Evolutionary conservation across 2,797 vertebrate genomes (phyloP).

Genomic region (Erethizon dorsatum): DNA sequence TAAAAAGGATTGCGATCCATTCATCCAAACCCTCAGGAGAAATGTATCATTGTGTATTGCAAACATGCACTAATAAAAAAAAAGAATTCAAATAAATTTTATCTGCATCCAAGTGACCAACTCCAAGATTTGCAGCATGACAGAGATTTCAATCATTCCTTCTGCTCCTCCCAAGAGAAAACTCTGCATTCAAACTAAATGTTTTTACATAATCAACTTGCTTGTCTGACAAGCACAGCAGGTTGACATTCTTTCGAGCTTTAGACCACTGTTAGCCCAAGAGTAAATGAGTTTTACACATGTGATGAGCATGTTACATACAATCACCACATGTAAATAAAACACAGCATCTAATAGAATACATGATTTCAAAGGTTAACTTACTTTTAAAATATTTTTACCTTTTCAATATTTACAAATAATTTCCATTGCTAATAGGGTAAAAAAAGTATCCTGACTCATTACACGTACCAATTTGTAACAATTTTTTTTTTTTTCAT

Average conservation of each 20-base stretch:
- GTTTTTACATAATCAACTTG: conserved; percentile 45
- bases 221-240: conserved; percentile 64
- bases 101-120: background rate
- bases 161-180: conserved; percentile 4
- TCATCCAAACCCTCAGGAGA: background rate
- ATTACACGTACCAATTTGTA: conserved; percentile 11
- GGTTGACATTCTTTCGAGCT: conserved; percentile 48
- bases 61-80: background rate
- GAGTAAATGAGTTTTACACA: conserved; percentile 18
- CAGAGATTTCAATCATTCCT: background rate
- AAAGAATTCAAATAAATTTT: background rate
- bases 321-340: conserved; percentile 36
- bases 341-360: conserved; percentile 6
- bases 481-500: background rate
- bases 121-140: background rate
- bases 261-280: conserved; percentile 23
- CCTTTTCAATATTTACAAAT: conserved; percentile 32
- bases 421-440: background rate
- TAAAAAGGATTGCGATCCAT: background rate
- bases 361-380: background rate
- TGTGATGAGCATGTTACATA: background rate
- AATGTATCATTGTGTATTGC: background rate
- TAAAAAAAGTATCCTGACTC: background rate
- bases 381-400: conserved; percentile 40
- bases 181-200: conserved; percentile 25